A percentile compares a stretch with the other conserved stretches of the same genome.
These are phyloP conservation scores for Cathartes aura DNA, from an alignment of 2,113 vertebrate species.

Conservation along the genomic window DNA sequence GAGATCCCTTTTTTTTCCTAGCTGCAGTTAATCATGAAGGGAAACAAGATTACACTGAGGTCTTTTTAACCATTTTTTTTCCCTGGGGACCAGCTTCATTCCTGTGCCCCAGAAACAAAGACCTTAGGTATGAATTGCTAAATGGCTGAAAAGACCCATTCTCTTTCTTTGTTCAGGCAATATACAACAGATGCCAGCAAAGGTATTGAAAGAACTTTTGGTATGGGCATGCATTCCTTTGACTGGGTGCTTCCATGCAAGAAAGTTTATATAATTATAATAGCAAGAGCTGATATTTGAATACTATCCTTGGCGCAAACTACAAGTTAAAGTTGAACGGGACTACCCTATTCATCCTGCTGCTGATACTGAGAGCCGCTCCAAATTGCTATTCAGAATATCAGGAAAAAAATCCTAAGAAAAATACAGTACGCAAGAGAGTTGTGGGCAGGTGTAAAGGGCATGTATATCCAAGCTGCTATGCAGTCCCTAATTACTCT, in stretches of 20 bases:
- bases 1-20: not conserved
- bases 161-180: conserved; percentile 33
- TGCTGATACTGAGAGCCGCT: not conserved
- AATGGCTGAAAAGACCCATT: conserved; percentile 45
- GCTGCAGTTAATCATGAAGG: conserved; percentile 35
- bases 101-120: conserved; percentile 46
- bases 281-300: not conserved
- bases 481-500: not conserved
- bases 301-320: not conserved
- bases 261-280: not conserved
- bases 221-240: conserved; percentile 57
- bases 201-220: conserved; percentile 58
- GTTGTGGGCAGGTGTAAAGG: not conserved
- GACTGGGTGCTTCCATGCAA: not conserved
- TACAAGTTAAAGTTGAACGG: not conserved
- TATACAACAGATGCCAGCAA: conserved; percentile 22
- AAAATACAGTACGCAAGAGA: not conserved
- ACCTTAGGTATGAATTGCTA: conserved; percentile 39
- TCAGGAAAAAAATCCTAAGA: not conserved
- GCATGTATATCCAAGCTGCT: not conserved
- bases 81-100: conserved; percentile 1
- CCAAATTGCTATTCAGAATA: not conserved
- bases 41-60: conserved; percentile 27
- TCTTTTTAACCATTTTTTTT: not conserved
- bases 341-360: not conserved